Conservation (phyloP, 2,113 vertebrate genomes). For the Tylochromis polylepis region DNA sequence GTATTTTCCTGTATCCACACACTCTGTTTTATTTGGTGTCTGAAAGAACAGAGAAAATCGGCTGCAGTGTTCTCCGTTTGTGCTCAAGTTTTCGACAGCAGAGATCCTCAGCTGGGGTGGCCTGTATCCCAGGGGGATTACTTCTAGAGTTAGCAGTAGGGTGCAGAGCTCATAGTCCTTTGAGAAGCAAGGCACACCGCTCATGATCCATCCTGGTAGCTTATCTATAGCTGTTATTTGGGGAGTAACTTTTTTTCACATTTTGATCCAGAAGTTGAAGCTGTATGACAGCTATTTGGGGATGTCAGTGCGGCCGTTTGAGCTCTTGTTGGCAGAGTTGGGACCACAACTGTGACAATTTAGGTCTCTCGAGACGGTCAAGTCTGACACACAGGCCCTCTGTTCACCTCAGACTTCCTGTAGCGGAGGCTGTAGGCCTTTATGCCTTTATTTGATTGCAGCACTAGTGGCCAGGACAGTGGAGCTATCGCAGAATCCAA, state of each 20-base stretch:
- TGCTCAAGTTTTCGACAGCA: not conserved
- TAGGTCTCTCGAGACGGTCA: not conserved
- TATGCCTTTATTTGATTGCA: not conserved
- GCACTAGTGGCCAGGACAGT: not conserved
- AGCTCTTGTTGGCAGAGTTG: not conserved
- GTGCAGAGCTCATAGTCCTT: not conserved
- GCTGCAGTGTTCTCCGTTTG: not conserved
- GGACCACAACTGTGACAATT: not conserved
- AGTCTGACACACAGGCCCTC: not conserved
- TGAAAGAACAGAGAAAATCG: not conserved
- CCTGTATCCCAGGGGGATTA: not conserved
- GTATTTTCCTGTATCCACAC: not conserved
- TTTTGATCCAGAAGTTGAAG: not conserved
- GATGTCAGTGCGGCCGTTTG: not conserved
- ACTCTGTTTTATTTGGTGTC: conserved; percentile 4
- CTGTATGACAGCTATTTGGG: not conserved
- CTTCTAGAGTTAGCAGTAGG: not conserved
- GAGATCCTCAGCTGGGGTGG: not conserved
- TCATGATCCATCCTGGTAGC: not conserved
- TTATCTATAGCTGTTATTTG: not conserved
- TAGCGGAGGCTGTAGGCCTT: not conserved
- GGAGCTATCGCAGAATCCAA: not conserved
- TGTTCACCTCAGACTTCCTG: not conserved
- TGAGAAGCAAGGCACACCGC: not conserved
- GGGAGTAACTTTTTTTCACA: not conserved